Base-by-base conservation (phyloP, 2,113 vertebrate genomes). In the Microcebus ravelobensis region DNA sequence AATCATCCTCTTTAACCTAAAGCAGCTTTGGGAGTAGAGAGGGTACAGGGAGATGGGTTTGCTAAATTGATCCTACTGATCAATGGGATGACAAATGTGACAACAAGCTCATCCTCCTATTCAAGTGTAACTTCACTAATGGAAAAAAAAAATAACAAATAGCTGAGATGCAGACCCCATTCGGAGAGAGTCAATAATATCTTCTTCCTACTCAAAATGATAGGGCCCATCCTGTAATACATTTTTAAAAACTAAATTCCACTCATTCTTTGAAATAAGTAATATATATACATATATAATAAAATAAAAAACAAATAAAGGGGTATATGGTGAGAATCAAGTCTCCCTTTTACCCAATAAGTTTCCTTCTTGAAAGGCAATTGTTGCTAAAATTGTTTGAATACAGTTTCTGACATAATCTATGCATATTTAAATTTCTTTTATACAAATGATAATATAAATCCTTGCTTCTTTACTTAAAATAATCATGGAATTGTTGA, bases 121-220 rank as follows among this genome's bases (percentile, higher is more conserved):
- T 86, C 59, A 80, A 95, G 25, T 82, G 36, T 5, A 93, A 76
- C 42, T 36, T 90, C 31, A 39, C 25, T 82, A 90, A n/a, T 68
- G 31, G 14, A 71, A 84, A 91, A 74, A n/a, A 90, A 90, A 85
- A 80, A 79, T 29, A 91, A 29, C 67, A 85, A 80, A 79, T 29
- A 92, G 29, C 67, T 74, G 45, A 68, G 34, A 31, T 45, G 42
- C 20, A 74, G 23, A 86, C 27, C 4, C 5, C 27, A 86, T 5
- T 42, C 7, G n/a, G 6, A 85, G 79, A 85, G 39, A 70, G 14
- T 95, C 34, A 86, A 52, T 76, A 77, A 73, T 63, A 61, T 67
- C 50, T 90, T 81, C 29, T 67, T 89, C 57, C 9, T 93, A 68
- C 7, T 93, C 39, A 90, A 90, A 94, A 92, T 36, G 27, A 68